Conservation (phyloP, 1,140 invertebrate genomes). For the Drosophila funebris region DNA sequence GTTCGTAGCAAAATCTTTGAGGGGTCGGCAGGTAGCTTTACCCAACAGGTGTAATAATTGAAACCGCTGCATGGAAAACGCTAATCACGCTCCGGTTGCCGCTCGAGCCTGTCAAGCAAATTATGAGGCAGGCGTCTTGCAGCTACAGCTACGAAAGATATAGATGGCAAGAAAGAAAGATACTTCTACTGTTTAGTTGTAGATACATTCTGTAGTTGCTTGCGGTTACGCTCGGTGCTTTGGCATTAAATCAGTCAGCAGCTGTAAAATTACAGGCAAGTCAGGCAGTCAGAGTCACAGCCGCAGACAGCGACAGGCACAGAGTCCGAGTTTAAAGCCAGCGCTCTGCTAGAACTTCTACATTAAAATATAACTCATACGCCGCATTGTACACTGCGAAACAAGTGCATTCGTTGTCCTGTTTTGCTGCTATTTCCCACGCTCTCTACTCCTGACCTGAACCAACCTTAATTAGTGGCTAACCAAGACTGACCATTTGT, state of each 20-base stretch:
- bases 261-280: slow-evolving; percentile 70
- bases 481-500: slow-evolving; percentile 64
- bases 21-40: slow-evolving; percentile 31
- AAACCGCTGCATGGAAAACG: slow-evolving; percentile 64
- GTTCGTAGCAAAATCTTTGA: slow-evolving; percentile 21
- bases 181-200: neutral
- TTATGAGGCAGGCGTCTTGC: slow-evolving; percentile 26
- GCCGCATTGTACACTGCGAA: slow-evolving; percentile 15
- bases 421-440: slow-evolving; percentile 1
- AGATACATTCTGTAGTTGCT: slow-evolving; percentile 47
- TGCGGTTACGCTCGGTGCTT: slow-evolving; percentile 64
- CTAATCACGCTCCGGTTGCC: slow-evolving; percentile 66
- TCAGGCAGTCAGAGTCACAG: neutral
- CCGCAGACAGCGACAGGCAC: slow-evolving; percentile 33
- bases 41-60: slow-evolving; percentile 78
- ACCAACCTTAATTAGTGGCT: slow-evolving; percentile 60
- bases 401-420: neutral
- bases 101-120: slow-evolving; percentile 33
- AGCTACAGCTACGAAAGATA: neutral
- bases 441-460: slow-evolving; percentile 38
- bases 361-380: slow-evolving; percentile 42
- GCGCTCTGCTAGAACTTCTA: no score
- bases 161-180: neutral
- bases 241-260: slow-evolving; percentile 65
- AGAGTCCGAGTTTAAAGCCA: no score